Evolutionary conservation across 1,140 invertebrate species (phyloP).

Genomic region (Hirudo medicinalis): DNA sequence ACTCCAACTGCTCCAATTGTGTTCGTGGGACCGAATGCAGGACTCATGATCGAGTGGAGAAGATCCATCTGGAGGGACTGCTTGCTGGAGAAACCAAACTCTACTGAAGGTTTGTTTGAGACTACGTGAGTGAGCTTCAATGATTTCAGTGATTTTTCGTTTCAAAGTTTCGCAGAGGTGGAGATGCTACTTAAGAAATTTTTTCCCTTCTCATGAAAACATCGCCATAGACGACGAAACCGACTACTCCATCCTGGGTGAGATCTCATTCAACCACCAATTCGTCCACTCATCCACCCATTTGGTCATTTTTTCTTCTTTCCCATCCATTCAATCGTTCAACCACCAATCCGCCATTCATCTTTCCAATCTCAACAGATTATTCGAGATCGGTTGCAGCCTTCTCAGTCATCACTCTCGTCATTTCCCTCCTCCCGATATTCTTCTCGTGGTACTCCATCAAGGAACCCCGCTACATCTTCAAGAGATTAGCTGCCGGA

Average conservation of each 20-base stretch:
- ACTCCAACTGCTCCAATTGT: background rate
- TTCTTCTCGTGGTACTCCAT: constrained; percentile 73
- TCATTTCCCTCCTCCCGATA: constrained; percentile 65
- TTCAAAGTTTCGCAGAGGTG: background rate
- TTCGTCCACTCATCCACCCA: too few relatives aligned
- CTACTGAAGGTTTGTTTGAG: background rate
- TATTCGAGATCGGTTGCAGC: constrained; percentile 67
- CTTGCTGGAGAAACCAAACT: background rate
- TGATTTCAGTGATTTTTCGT: background rate
- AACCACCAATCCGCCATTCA: too few relatives aligned
- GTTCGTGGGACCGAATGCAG: background rate
- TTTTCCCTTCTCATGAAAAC: background rate
- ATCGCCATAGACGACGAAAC: constrained; percentile 4
- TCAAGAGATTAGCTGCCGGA: constrained; percentile 68
- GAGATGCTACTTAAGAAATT: background rate
- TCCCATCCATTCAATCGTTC: too few relatives aligned
- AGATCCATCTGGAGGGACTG: background rate
- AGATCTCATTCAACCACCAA: background rate
- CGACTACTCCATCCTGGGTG: background rate
- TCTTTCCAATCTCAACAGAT: constrained; percentile 46
- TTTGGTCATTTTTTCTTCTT: too few relatives aligned
- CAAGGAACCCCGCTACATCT: constrained; percentile 70
- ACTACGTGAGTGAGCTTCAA: background rate
- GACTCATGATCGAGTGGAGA: background rate
- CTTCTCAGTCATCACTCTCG: constrained; percentile 65